A percentile compares a stretch with the other conserved stretches of the same genome.
These are phyloP conservation scores for Polypedilum pembai DNA, from an alignment of 1,140 invertebrate genomes.

Conservation along the genomic window DNA sequence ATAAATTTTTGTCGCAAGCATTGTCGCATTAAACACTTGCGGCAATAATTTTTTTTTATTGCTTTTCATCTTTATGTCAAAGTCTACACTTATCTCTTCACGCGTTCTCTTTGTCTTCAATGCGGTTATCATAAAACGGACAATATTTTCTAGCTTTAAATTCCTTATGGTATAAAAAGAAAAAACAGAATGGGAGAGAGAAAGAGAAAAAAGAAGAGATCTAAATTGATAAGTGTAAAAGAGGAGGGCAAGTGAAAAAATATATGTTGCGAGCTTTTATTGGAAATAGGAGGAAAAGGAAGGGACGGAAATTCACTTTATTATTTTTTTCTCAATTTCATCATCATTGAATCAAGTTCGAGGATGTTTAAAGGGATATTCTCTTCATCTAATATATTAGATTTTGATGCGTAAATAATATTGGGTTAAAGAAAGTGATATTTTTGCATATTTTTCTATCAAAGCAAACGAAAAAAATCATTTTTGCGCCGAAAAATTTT, in stretches of 20 bases:
- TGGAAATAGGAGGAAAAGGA: neutral
- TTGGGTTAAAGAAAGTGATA: neutral
- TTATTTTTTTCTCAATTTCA: slow-evolving; percentile 4
- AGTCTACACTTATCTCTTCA: too few relatives aligned
- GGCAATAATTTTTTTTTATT: too few relatives aligned
- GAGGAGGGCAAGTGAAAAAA: neutral
- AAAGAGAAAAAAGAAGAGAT: neutral
- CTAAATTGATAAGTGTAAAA: neutral
- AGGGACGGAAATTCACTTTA: neutral
- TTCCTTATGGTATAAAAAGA: neutral
- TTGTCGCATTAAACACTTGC: too few relatives aligned
- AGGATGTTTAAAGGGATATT: neutral
- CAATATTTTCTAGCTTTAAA: neutral
- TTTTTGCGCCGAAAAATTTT: neutral
- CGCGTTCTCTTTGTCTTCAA: too few relatives aligned
- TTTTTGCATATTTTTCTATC: neutral
- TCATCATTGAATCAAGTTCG: neutral
- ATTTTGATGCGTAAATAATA: neutral
- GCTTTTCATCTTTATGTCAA: too few relatives aligned
- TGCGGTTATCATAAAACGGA: neutral
- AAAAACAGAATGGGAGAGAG: neutral
- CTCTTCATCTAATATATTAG: neutral
- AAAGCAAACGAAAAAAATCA: neutral
- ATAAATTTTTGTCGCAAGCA: too few relatives aligned
- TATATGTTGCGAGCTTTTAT: neutral